A percentile compares a stretch with the other conserved stretches of the same genome.
Conservation (phyloP, 2,113 vertebrate species). For the Pituophis catenifer region DNA sequence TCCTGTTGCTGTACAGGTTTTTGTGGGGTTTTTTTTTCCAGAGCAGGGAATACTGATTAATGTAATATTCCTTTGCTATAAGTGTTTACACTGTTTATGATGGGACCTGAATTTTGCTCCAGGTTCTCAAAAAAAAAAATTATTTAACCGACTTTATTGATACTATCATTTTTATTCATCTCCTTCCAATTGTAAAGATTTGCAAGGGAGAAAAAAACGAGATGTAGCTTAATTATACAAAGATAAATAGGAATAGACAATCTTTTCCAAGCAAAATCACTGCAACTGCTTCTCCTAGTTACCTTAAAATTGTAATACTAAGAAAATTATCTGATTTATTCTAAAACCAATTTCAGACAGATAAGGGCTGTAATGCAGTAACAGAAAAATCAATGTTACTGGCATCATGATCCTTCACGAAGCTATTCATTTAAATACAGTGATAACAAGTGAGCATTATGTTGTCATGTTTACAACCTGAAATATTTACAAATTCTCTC, state of each 20-base stretch:
- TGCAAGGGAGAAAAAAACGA: neutral
- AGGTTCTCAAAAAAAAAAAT: neutral
- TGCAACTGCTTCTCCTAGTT: neutral
- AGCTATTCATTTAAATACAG: constrained; percentile 40
- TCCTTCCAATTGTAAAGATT: neutral
- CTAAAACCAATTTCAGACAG: neutral
- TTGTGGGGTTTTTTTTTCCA: neutral
- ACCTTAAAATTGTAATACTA: neutral
- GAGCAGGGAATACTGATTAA: neutral
- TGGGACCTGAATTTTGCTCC: neutral
- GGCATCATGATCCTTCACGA: constrained; percentile 12
- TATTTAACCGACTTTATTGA: neutral
- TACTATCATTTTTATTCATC: neutral
- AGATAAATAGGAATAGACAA: neutral
- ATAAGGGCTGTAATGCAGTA: neutral
- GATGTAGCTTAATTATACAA: neutral
- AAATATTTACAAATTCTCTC: neutral
- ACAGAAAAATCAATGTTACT: neutral
- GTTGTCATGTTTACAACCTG: neutral
- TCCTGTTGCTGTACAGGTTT: neutral
- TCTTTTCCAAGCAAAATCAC: neutral
- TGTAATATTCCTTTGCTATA: neutral
- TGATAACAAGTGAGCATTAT: neutral
- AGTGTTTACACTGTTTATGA: neutral
- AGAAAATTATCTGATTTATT: neutral